Evolutionary conservation across 2,113 vertebrate species (phyloP).

Genomic region (Willisornis vidua): DNA sequence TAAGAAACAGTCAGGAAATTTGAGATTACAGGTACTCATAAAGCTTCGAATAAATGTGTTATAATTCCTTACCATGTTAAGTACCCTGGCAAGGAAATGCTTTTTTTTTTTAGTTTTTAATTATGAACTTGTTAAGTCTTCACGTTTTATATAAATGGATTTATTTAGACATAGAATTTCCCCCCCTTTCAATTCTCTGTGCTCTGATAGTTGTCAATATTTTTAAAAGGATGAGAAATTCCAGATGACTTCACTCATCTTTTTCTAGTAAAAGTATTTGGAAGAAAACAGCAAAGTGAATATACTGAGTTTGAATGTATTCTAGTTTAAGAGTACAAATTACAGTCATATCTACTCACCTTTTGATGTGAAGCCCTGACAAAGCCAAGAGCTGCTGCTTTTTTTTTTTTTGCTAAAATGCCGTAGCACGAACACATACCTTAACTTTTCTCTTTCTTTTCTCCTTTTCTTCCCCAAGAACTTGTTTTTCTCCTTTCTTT

Average conservation of each 20-base stretch:
- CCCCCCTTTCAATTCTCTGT: background rate
- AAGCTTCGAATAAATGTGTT: background rate
- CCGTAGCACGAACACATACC: background rate
- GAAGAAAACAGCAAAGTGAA: background rate
- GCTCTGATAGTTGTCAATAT: background rate
- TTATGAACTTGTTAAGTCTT: background rate
- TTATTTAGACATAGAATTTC: background rate
- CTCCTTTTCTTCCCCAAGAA: constrained; percentile 83
- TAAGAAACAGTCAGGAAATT: background rate
- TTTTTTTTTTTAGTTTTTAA: background rate
- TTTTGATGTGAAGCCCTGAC: background rate
- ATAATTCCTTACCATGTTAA: background rate
- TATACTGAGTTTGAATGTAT: background rate
- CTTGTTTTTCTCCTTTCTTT: constrained; percentile 90
- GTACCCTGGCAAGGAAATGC: background rate
- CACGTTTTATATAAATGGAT: background rate
- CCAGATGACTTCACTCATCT: background rate
- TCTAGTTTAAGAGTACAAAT: background rate
- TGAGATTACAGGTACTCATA: background rate
- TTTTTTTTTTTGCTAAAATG: background rate
- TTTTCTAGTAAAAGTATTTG: background rate
- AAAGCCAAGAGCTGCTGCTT: background rate
- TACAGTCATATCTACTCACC: background rate
- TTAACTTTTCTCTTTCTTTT: constrained; percentile 82
- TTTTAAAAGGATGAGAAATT: background rate